phyloP scores from a whole-genome alignment of 2,113 vertebrate species.

The Lagopus muta region DNA sequence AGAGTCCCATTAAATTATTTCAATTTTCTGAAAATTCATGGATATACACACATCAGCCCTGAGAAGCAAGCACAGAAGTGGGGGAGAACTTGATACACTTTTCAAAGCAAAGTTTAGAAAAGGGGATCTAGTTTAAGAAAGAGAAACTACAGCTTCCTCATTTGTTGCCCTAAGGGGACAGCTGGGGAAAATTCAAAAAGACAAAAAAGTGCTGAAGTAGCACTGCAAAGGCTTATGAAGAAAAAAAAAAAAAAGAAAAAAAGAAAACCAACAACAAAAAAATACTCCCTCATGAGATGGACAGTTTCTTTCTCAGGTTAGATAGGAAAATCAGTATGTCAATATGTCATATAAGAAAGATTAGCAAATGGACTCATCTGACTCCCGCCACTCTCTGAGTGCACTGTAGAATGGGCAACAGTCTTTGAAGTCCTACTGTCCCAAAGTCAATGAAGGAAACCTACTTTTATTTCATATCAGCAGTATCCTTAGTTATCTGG shows the following conservation, averaged over 20 bases:
- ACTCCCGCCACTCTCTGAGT: background rate
- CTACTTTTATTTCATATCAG: background rate
- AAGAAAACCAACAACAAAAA: too few species aligned
- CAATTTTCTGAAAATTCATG: background rate
- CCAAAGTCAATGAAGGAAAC: background rate
- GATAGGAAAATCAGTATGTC: background rate
- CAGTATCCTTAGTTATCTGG: background rate
- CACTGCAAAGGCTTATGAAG: background rate
- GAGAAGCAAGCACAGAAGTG: background rate
- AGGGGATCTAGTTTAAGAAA: slow-evolving; percentile 39
- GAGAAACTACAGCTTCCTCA: slow-evolving; percentile 41
- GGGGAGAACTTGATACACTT: background rate
- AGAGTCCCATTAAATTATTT: background rate
- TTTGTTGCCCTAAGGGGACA: background rate
- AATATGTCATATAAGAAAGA: background rate
- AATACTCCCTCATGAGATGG: background rate
- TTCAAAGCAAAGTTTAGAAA: slow-evolving; percentile 11
- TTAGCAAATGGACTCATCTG: background rate
- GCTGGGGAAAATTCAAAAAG: background rate
- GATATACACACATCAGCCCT: background rate
- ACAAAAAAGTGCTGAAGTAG: background rate
- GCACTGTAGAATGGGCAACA: background rate
- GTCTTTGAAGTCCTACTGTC: background rate
- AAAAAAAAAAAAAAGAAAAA: too few species aligned
- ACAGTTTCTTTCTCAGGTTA: background rate